These are phyloP conservation scores for Dermochelys coriacea DNA, from an alignment of 2,797 vertebrate genomes.

Conservation along the genomic window DNA sequence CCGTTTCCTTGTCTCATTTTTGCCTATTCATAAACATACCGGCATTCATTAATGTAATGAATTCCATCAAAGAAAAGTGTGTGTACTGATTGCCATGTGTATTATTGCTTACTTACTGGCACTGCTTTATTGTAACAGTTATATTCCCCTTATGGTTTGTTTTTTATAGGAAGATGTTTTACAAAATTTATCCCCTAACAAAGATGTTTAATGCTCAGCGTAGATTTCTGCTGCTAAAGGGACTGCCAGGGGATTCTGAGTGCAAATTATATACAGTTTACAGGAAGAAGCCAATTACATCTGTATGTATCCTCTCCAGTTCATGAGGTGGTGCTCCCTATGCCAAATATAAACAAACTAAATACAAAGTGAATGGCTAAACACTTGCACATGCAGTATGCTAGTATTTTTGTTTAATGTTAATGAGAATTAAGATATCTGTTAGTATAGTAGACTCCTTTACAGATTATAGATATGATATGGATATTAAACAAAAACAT, in stretches of 20 bases:
- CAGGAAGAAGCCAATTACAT: neutral
- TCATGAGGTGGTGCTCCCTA: neutral
- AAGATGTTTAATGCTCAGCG: neutral
- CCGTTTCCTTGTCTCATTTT: neutral
- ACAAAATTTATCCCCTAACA: neutral
- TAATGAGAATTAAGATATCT: neutral
- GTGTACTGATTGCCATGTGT: neutral
- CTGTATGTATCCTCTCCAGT: neutral
- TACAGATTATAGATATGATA: neutral
- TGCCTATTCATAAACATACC: neutral
- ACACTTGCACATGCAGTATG: neutral
- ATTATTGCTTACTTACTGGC: neutral
- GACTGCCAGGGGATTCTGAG: neutral
- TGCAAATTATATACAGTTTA: neutral
- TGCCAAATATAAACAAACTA: neutral
- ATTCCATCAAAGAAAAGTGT: neutral
- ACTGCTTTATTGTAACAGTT: neutral
- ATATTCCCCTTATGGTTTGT: neutral
- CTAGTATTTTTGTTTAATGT: neutral
- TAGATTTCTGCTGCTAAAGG: neutral
- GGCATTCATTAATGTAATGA: neutral
- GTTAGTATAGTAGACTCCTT: neutral
- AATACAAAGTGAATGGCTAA: neutral
- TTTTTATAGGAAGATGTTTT: neutral
- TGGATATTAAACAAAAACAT: neutral